phyloP scores from a whole-genome alignment of 2,797 vertebrate genomes.

The Cuniculus paca region DNA sequence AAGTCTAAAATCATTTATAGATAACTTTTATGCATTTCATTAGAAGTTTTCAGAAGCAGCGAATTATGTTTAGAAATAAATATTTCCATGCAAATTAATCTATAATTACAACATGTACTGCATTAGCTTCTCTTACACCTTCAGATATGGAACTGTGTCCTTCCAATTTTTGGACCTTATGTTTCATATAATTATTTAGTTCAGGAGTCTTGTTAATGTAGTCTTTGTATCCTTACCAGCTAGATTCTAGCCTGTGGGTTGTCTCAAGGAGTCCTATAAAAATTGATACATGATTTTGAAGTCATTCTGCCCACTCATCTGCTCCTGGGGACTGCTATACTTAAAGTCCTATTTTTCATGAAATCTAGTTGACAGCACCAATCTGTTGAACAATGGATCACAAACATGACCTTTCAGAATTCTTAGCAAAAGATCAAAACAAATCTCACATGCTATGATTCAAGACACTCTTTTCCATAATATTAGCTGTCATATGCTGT shows the following conservation, averaged over 20 bases:
- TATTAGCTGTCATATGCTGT: neutral
- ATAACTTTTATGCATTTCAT: neutral
- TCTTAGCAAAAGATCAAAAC: constrained; percentile 70
- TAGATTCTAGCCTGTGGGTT: neutral
- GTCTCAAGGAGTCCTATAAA: constrained; percentile 51
- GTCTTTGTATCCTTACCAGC: neutral
- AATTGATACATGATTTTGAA: constrained; percentile 64
- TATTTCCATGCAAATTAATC: neutral
- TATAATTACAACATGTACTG: neutral
- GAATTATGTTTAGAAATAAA: constrained; percentile 31
- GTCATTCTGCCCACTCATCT: constrained; percentile 76
- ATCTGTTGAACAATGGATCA: constrained; percentile 78
- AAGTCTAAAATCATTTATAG: neutral
- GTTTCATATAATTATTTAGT: neutral
- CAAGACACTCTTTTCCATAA: constrained; percentile 4
- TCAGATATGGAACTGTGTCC: neutral
- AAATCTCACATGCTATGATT: constrained; percentile 71
- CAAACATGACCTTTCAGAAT: constrained; percentile 78
- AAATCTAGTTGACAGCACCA: constrained; percentile 84
- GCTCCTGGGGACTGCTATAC: constrained; percentile 71
- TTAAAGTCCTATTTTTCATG: constrained; percentile 83
- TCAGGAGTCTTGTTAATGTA: neutral
- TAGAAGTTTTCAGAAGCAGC: neutral
- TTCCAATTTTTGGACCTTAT: neutral
- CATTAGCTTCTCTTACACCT: neutral